Base-by-base conservation (phyloP, 1,140 invertebrate species). In the Agraylea sexmaculata region DNA sequence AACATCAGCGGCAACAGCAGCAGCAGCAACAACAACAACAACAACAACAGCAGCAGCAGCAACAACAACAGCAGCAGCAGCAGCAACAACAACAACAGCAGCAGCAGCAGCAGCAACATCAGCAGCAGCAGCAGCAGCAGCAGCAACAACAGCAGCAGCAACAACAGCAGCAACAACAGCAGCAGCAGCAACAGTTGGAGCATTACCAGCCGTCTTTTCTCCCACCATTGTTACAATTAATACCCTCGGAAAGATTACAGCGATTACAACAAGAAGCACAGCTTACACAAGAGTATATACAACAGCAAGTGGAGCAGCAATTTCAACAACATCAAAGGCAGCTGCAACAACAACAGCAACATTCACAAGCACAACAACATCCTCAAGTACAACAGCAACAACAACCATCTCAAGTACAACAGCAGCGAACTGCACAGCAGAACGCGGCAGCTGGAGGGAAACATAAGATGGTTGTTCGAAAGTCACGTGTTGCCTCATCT, bases 41-140 rank as follows among this genome's bases (percentile, higher is more conserved):
- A 36, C 66, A 69, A 35, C 58, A 66, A 13, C 64, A 66, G 42
- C 49, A 64, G 18, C 66, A 66, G 32, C 51, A 60, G 53, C 52
- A 66, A 40, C 55, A 66, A 42, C 57, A 57, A 17, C 61, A 60
- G 40, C 61, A 62, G 34, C 64, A 63, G 29, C 57, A 54, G 34
- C 53, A 56, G 28, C 59, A 60, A 22, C 63, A 66, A 36, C 57
- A 64, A n/a, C 62, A 59, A 12, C 63, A 56, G 35, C 51, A 55
- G 15, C 47, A 47, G 22, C 50, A 50, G 35, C 55, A 53, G 38
- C 53, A 52, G 33, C 55, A 57, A 34, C 55, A 64, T 27, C 59
- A 63, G 44, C 53, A 66, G 46, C 49, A 67, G 36, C 60, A 70
- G 40, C 48, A 65, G 37, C 56, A 59, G 37, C 58, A 64, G 48